These are phyloP conservation scores for Drosophila anomelani DNA, from an alignment of 2,888 invertebrate species.

Conservation along the genomic window DNA sequence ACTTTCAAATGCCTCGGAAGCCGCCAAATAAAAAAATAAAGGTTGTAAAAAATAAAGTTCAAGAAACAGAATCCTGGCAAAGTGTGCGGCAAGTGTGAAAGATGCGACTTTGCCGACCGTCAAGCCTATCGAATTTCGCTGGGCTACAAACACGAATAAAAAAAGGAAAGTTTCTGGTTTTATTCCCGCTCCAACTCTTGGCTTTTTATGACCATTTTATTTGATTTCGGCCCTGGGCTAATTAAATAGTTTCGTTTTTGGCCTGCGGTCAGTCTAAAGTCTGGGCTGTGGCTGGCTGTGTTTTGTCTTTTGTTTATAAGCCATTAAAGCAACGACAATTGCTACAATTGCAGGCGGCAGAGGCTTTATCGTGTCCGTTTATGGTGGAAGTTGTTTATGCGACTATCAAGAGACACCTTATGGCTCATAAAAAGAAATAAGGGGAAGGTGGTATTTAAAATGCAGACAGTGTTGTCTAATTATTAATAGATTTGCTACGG, in stretches of 20 bases:
- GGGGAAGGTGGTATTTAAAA: conserved; percentile 50
- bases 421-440: conserved; percentile 46
- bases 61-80: conserved; percentile 45
- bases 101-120: conserved; percentile 65
- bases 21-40: conserved; percentile 41
- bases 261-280: conserved; percentile 54
- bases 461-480: conserved; percentile 80
- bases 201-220: conserved; percentile 31
- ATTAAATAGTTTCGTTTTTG: conserved; percentile 76
- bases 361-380: conserved; percentile 34
- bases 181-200: conserved; percentile 20
- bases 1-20: conserved; percentile 67
- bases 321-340: conserved; percentile 68
- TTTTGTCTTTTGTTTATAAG: conserved; percentile 58
- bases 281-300: conserved; percentile 21
- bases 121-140: conserved; percentile 72
- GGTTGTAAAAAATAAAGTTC: conserved; percentile 5
- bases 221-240: conserved; percentile 56
- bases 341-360: conserved; percentile 56
- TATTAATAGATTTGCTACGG: conserved; percentile 66
- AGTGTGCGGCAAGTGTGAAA: conserved; percentile 81
- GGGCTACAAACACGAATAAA: conserved; percentile 16
- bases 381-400: conserved; percentile 65
- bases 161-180: conserved; percentile 56
- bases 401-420: conserved; percentile 70